Percentiles rank a stretch among this genome's conserved stretches.
Evolutionary conservation across 2,113 vertebrate genomes (phyloP).

Genomic region (Brachionichthys hirsutus): DNA sequence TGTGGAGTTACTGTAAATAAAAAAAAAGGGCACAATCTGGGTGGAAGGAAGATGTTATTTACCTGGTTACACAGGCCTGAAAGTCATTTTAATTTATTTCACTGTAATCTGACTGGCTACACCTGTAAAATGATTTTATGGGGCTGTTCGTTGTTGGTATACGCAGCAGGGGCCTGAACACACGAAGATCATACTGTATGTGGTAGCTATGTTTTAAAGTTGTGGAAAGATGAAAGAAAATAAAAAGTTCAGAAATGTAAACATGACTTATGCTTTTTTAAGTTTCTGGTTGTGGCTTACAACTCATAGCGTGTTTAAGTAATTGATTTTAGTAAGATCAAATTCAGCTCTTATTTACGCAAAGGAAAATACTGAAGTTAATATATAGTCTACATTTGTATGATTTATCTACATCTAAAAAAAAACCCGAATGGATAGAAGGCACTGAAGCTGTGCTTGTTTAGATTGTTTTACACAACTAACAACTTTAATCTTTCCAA

Average conservation of each 20-base stretch:
- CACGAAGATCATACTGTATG: conserved; percentile 2
- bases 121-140: conserved; percentile 21
- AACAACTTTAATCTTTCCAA: too few species aligned
- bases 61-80: conserved; percentile 71
- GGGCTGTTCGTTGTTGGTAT: conserved; percentile 18
- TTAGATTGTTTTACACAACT: too few species aligned
- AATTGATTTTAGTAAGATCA: too few species aligned
- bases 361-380: too few species aligned
- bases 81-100: conserved; percentile 57
- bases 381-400: too few species aligned
- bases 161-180: conserved; percentile 13
- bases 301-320: too few species aligned
- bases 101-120: conserved; percentile 36
- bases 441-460: too few species aligned
- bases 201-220: conserved; percentile 30
- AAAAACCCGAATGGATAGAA: too few species aligned
- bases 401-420: too few species aligned
- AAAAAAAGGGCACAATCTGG: conserved; percentile 9
- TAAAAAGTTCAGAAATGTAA: conserved; percentile 18
- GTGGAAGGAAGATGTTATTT: conserved; percentile 39
- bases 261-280: not conserved
- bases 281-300: not conserved
- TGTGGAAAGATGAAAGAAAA: conserved; percentile 36
- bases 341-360: too few species aligned
- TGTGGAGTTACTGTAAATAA: not conserved